These are phyloP conservation scores for Alauda arvensis DNA, from an alignment of 2,797 vertebrate species.

Conservation along the genomic window DNA sequence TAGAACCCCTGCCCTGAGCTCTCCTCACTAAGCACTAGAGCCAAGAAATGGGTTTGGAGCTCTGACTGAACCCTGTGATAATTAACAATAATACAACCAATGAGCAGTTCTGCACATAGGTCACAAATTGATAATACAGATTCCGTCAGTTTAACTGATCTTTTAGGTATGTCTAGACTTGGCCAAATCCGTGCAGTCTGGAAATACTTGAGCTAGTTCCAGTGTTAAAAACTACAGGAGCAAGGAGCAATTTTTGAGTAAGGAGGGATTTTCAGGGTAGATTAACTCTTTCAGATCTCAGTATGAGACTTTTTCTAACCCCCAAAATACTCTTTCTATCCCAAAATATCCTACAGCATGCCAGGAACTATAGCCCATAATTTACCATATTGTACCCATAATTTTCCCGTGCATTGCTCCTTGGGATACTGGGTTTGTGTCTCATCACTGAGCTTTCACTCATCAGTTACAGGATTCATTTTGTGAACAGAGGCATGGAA, in stretches of 20 bases:
- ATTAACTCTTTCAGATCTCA: background rate
- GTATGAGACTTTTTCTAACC: rapidly evolving
- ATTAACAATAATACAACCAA: background rate
- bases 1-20: background rate
- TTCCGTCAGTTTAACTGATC: background rate
- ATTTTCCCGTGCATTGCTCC: background rate
- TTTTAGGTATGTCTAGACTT: background rate
- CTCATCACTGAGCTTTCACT: background rate
- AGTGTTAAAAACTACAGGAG: background rate
- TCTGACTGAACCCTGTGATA: background rate
- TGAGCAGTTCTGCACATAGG: background rate
- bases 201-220: slow-evolving; percentile 7
- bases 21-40: background rate
- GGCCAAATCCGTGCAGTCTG: background rate
- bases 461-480: background rate
- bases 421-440: background rate
- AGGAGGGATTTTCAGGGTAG: background rate
- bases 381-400: background rate
- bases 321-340: background rate
- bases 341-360: background rate
- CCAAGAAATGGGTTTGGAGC: background rate
- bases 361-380: background rate
- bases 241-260: background rate
- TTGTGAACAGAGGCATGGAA: background rate
- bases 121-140: background rate